A percentile compares a stretch with the other conserved stretches of the same genome.
These are phyloP conservation scores for Drosophila phalerata DNA, from an alignment of 2,888 invertebrate species.

Conservation along the genomic window DNA sequence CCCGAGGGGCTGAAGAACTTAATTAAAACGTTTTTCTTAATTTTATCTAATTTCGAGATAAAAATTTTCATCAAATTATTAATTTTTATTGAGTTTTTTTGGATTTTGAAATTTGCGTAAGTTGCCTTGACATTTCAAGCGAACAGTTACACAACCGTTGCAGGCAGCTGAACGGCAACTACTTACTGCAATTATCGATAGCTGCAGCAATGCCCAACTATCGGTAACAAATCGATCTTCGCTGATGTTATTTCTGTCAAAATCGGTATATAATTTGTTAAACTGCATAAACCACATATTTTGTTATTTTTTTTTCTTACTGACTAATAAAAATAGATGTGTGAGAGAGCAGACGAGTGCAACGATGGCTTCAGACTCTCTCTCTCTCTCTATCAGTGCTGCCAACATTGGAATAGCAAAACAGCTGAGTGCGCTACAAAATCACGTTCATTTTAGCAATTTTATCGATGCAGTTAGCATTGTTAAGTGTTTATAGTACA, in stretches of 20 bases:
- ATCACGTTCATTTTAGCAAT: background rate
- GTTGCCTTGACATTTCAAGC: constrained; percentile 28
- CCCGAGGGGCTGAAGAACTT: no score
- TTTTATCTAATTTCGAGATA: no score
- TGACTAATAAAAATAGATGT: background rate
- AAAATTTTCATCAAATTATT: no score
- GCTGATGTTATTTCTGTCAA: background rate
- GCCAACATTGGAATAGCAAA: constrained; percentile 16
- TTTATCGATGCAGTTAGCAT: background rate
- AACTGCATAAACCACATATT: background rate
- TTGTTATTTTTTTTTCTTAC: background rate
- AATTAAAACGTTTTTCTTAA: no score
- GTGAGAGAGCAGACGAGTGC: constrained; percentile 17
- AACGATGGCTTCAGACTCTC: constrained; percentile 19
- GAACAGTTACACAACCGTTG: constrained; percentile 53
- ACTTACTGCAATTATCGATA: constrained; percentile 35
- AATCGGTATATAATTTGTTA: background rate
- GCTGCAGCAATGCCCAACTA: background rate
- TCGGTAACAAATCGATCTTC: constrained; percentile 2
- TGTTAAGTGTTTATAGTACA: background rate
- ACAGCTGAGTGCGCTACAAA: background rate
- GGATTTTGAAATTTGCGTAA: background rate
- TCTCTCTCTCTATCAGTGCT: constrained; percentile 39
- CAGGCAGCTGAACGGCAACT: constrained; percentile 30
- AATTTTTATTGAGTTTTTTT: no score